Evolutionary conservation across 2,113 vertebrate species (phyloP).

Genomic region (Mormyrus lacerda): DNA sequence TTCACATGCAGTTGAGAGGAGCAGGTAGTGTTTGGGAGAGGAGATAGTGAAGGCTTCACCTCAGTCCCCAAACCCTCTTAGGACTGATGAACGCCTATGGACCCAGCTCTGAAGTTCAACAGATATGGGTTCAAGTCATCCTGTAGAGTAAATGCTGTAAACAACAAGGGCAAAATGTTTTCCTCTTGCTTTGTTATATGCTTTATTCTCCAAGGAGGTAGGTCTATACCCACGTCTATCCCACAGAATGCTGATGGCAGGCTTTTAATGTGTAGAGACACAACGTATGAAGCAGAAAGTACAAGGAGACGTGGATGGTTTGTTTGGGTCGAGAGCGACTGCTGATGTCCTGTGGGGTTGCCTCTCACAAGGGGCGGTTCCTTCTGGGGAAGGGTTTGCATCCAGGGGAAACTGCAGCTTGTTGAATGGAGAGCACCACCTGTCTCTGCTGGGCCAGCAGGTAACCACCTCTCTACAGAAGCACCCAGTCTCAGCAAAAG

Average conservation of each 20-base stretch:
- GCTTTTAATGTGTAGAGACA: neutral
- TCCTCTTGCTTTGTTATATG: slow-evolving; percentile 20
- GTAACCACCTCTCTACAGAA: neutral
- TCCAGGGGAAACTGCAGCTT: neutral
- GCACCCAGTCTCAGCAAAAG: slow-evolving; percentile 36
- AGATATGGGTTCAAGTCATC: slow-evolving; percentile 1
- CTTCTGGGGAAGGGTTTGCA: neutral
- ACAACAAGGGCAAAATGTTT: slow-evolving; percentile 30
- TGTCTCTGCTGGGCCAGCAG: slow-evolving; percentile 24
- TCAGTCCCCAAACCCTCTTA: neutral
- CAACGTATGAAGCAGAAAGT: neutral
- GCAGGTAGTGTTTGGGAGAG: neutral
- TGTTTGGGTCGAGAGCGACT: neutral
- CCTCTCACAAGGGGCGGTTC: neutral
- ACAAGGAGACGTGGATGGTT: neutral
- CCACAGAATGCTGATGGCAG: neutral
- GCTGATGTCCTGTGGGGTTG: neutral
- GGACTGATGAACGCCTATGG: neutral
- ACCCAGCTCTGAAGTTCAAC: neutral
- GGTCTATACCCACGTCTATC: slow-evolving; percentile 29
- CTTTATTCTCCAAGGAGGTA: slow-evolving; percentile 47
- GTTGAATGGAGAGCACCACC: slow-evolving; percentile 25
- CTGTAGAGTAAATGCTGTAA: slow-evolving; percentile 27
- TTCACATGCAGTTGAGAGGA: neutral
- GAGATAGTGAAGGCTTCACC: neutral